phyloP scores from a whole-genome alignment of 2,888 invertebrate genomes.

The Maniola hyperantus region DNA sequence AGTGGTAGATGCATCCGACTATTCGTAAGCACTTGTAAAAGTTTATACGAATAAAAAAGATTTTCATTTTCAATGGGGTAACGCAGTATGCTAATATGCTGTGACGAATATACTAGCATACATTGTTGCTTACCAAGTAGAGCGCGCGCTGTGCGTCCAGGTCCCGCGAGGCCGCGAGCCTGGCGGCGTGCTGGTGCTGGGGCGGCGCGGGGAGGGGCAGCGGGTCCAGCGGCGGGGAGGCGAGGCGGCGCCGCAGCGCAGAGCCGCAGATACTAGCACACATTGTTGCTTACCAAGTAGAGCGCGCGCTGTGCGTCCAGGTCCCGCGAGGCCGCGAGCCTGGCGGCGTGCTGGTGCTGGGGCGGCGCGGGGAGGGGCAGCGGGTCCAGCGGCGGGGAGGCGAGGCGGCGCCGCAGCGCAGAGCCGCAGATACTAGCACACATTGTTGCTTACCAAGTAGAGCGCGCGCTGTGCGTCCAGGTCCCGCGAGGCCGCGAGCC shows the following conservation, averaged over 20 bases:
- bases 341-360: neutral
- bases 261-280: too few relatives aligned
- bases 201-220: conserved; percentile 45
- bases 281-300: conserved; percentile 88
- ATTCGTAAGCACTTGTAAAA: too few relatives aligned
- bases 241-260: conserved; percentile 89
- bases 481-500: conserved; percentile 55
- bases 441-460: conserved; percentile 85
- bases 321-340: conserved; percentile 55
- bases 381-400: conserved; percentile 61
- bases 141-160: conserved; percentile 78
- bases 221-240: conserved; percentile 68
- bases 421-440: too few relatives aligned
- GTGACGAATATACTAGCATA: too few relatives aligned
- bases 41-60: too few relatives aligned
- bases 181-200: conserved; percentile 26
- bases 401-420: too few relatives aligned
- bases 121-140: conserved; percentile 89
- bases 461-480: conserved; percentile 78
- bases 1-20: too few relatives aligned
- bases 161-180: conserved; percentile 55
- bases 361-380: conserved; percentile 45
- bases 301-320: conserved; percentile 78
- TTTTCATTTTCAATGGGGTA: too few relatives aligned
- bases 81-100: too few relatives aligned